These are phyloP conservation scores for Coptodon bakossiorum DNA, from an alignment of 2,113 vertebrate species.

Conservation along the genomic window DNA sequence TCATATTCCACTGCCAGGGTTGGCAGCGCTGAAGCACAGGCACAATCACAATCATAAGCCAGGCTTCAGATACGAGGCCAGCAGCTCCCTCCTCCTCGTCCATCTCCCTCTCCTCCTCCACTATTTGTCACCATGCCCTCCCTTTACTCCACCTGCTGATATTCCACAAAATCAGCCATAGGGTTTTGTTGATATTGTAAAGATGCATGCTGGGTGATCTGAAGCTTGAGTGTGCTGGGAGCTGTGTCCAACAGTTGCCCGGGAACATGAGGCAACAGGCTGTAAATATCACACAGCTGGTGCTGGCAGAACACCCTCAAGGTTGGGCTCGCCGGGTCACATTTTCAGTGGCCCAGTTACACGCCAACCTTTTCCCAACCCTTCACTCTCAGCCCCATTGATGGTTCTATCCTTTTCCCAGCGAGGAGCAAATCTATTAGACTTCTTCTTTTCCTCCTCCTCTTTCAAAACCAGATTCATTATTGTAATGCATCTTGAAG, in stretches of 20 bases:
- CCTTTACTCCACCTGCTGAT: constrained; percentile 22
- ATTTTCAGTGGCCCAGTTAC: constrained; percentile 38
- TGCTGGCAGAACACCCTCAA: constrained; percentile 69
- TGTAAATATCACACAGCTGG: constrained; percentile 75
- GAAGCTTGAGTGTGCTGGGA: constrained; percentile 13
- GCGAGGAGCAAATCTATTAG: not conserved
- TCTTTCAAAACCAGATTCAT: not conserved
- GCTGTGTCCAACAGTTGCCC: constrained; percentile 47
- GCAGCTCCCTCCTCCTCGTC: not conserved
- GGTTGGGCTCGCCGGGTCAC: constrained; percentile 58
- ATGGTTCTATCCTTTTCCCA: not conserved
- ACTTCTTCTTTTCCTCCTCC: not conserved
- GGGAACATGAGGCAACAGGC: constrained; percentile 68
- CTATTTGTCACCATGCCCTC: not conserved
- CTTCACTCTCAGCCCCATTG: not conserved
- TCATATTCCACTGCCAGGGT: constrained; percentile 54
- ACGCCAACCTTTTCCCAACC: not conserved
- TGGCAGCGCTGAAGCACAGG: constrained; percentile 26
- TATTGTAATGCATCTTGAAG: not conserved
- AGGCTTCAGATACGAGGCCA: constrained; percentile 27
- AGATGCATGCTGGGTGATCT: not conserved
- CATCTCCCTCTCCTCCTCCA: not conserved
- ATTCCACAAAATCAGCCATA: not conserved
- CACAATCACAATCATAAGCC: constrained; percentile 39
- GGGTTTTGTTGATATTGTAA: constrained; percentile 15